Evolutionary conservation across 2,888 invertebrate species (phyloP).

Genomic region (Gerris lacustris): DNA sequence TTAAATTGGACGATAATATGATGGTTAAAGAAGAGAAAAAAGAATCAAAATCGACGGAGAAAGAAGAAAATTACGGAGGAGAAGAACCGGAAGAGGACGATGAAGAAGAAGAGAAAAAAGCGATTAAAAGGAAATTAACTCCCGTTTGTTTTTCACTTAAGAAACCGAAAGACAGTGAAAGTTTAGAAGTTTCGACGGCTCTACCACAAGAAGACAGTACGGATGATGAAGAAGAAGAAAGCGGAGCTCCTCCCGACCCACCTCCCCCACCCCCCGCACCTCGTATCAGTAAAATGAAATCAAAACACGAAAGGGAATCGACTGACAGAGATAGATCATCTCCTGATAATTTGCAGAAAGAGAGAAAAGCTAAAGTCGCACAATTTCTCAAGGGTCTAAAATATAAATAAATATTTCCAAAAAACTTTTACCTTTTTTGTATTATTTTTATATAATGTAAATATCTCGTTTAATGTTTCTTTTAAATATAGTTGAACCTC

Average conservation of each 20-base stretch:
- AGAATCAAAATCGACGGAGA: constrained; percentile 9
- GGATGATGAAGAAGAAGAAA: constrained; percentile 21
- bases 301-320: background rate
- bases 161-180: constrained; percentile 61
- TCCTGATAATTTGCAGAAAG: constrained; percentile 20
- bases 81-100: constrained; percentile 9
- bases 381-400: constrained; percentile 25
- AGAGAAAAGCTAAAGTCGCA: constrained; percentile 25
- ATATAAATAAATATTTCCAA: constrained; percentile 16
- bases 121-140: constrained; percentile 37
- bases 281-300: background rate
- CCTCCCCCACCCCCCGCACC: background rate
- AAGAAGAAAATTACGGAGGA: constrained; percentile 6
- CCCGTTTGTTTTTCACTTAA: constrained; percentile 77
- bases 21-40: background rate
- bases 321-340: background rate
- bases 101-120: constrained; percentile 11
- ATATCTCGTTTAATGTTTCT: background rate
- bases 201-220: constrained; percentile 44
- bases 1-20: constrained; percentile 2
- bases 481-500: background rate
- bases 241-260: constrained; percentile 7
- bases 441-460: background rate
- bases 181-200: constrained; percentile 55
- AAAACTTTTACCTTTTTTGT: too few relatives aligned